Base-by-base conservation (phyloP, 2,113 vertebrate genomes). In the Tetrax tetrax region DNA sequence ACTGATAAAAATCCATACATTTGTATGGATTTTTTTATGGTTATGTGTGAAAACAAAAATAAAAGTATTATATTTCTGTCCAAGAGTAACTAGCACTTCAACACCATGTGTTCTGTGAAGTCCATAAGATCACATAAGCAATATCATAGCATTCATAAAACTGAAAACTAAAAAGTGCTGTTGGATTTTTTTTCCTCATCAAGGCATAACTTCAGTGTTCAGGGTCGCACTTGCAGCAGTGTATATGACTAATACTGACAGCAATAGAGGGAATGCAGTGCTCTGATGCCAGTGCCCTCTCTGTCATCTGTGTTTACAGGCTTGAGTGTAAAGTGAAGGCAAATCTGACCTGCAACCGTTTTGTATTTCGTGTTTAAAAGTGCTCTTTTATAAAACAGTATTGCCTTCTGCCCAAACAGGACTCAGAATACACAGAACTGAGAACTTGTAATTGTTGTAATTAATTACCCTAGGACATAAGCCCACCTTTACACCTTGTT, bases 211-310 rank as follows among this genome's bases (percentile, higher is more conserved):
- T 89, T 84, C 35, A 53, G 3, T 29, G 10, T 78, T 90, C 37
- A 87, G 60, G 22, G 33, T 33, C 81, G 51, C 56, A 82, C 29
- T 80, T 68, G 66, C 28, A 82, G 65, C 47, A 51, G 74, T 41
- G 41, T 29, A 88, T 86, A 65, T 75, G 88, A 85, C 77, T 87
- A 87, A 78, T n/a, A 66, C 28, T 50, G 89, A 72, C 63, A 93
- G 64, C 5, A 10, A 71, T 7, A 83, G 59, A 90, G 37, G 41
- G 23, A 78, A 64, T 63, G 65, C 21, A 60, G 41, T 41, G 57
- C 33, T 72, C 95, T 56, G 22, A 89, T 94, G 90, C 78, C 83
- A 83, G 63, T 66, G 79, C 54, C 60, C 90, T 94, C 84, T 91
- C 63, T 89, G 54, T 89, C 83, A 70, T 85, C 53, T 85, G 51